Percentiles rank a stretch among this genome's conserved stretches.
Conservation (phyloP, 2,797 vertebrate genomes). For the Echiichthys vipera region DNA sequence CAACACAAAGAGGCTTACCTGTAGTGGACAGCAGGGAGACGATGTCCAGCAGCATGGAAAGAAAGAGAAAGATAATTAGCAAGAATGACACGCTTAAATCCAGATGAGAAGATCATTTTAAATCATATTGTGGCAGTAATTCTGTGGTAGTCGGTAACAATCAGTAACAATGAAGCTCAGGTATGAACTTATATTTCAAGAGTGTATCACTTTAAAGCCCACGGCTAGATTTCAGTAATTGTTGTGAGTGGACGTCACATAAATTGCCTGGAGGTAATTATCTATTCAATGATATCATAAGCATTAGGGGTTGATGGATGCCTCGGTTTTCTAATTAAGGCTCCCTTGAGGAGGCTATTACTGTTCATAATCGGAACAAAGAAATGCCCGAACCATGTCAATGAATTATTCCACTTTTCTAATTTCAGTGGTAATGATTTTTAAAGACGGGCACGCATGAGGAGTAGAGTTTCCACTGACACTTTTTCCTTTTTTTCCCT, state of each 20-base stretch:
- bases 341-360: slow-evolving; percentile 45
- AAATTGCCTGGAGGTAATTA: slow-evolving; percentile 48
- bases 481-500: not conserved
- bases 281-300: slow-evolving; percentile 43
- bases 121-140: not conserved
- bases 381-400: slow-evolving; percentile 20
- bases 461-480: slow-evolving; percentile 7
- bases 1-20: slow-evolving; percentile 68
- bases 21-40: slow-evolving; percentile 35
- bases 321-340: slow-evolving; percentile 36
- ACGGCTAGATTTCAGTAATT: not conserved
- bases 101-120: slow-evolving; percentile 16
- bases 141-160: slow-evolving; percentile 8
- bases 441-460: slow-evolving; percentile 4
- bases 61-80: slow-evolving; percentile 57
- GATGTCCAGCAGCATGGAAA: slow-evolving; percentile 50
- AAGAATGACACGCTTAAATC: slow-evolving; percentile 29
- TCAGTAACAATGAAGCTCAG: not conserved
- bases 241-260: slow-evolving; percentile 20
- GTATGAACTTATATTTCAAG: not conserved
- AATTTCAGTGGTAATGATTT: slow-evolving; percentile 35
- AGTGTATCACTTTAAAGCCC: not conserved
- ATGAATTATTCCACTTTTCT: slow-evolving; percentile 47
- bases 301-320: slow-evolving; percentile 46
- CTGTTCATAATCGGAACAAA: slow-evolving; percentile 39